Percentiles rank a stretch among this genome's conserved stretches.
phyloP scores from a whole-genome alignment of 2,113 vertebrate species.

The Sphaerodactylus townsendi region DNA sequence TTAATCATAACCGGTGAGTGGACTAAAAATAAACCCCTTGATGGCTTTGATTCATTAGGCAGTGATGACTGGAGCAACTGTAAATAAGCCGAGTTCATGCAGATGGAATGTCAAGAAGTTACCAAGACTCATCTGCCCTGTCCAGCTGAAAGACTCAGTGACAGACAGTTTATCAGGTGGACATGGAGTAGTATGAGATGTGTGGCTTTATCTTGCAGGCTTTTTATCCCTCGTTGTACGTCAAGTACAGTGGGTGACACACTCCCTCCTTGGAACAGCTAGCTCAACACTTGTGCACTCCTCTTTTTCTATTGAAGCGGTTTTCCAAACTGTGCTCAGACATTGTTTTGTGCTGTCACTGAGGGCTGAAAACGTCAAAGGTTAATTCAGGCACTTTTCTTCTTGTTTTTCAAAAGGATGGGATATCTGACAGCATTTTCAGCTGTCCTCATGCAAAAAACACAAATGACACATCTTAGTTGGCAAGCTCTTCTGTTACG shows the following conservation, averaged over 20 bases:
- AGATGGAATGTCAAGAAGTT: background rate
- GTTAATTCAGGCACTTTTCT: background rate
- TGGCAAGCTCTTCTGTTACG: background rate
- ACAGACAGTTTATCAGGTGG: background rate
- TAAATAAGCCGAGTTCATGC: background rate
- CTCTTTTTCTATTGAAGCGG: background rate
- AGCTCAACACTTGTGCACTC: background rate
- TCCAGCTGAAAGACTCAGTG: background rate
- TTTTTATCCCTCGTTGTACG: background rate
- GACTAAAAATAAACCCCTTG: background rate
- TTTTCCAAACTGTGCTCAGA: background rate
- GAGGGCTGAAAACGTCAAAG: background rate
- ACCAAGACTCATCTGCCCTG: background rate
- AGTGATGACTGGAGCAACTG: background rate
- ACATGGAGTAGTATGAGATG: background rate
- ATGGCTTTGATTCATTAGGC: constrained; percentile 4
- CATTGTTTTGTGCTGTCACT: background rate
- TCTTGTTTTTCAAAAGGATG: background rate
- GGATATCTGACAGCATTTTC: background rate
- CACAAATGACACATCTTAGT: background rate
- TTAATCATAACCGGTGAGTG: background rate
- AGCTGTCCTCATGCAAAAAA: background rate
- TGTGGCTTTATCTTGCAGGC: background rate
- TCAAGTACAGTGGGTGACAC: background rate
- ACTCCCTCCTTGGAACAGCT: background rate